A percentile compares a stretch with the other conserved stretches of the same genome.
Conservation (phyloP, 2,888 invertebrate genomes). For the Cotesia congregata region DNA sequence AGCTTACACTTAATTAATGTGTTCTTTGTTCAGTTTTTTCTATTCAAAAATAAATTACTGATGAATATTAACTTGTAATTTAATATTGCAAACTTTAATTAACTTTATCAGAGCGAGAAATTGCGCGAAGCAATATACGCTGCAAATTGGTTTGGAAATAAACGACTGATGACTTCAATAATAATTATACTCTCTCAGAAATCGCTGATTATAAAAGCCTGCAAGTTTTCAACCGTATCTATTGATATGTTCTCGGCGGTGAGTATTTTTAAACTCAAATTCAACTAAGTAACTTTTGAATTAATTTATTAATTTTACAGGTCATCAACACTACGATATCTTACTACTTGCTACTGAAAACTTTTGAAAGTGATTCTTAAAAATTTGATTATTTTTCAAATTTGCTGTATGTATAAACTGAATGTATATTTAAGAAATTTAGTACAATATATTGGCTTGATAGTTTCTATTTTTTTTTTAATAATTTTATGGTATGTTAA, state of each 20-base stretch:
- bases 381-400: neutral
- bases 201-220: conserved; percentile 30
- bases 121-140: conserved; percentile 19
- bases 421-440: neutral
- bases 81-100: neutral
- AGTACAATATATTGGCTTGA: neutral
- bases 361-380: neutral
- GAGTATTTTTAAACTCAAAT: neutral
- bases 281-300: neutral
- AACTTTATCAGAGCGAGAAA: conserved; percentile 7
- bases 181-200: conserved; percentile 31
- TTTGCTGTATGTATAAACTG: neutral
- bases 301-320: conserved; percentile 26
- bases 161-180: conserved; percentile 19
- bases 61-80: no score
- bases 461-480: no score
- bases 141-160: conserved; percentile 39
- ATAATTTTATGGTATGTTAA: no score
- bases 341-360: conserved; percentile 38
- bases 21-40: no score
- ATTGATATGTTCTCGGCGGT: conserved; percentile 48
- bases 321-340: conserved; percentile 42
- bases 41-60: no score
- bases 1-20: no score
- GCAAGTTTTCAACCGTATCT: conserved; percentile 33